A percentile compares a stretch with the other conserved stretches of the same genome.
Evolutionary conservation across 2,113 vertebrate genomes (phyloP).

Genomic region (Thryonomys swinderianus): DNA sequence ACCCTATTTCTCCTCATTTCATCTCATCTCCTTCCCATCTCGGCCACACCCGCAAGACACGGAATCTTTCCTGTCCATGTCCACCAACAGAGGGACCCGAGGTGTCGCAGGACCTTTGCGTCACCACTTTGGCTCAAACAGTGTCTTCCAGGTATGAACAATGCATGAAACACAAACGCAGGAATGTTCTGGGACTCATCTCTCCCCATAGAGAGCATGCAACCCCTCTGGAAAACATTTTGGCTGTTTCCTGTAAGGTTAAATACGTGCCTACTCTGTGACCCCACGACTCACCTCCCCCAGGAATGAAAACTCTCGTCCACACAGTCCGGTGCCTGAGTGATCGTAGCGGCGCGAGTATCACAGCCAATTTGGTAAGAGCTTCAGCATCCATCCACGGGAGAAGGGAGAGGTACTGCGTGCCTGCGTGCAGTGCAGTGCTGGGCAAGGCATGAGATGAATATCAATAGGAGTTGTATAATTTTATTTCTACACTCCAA

Average conservation of each 20-base stretch:
- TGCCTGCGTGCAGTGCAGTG: too few species aligned
- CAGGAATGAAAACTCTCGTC: neutral
- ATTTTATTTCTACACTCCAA: neutral
- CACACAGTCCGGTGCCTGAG: neutral
- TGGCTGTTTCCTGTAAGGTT: neutral
- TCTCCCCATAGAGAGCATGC: accelerated
- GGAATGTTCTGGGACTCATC: neutral
- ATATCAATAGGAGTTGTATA: too few species aligned
- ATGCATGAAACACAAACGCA: too few species aligned
- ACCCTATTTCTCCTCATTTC: neutral
- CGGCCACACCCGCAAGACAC: too few species aligned
- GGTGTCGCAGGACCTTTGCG: too few species aligned
- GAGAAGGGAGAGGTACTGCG: accelerated
- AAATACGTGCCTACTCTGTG: neutral
- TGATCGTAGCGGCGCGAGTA: neutral
- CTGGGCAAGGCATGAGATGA: neutral
- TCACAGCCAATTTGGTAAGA: neutral
- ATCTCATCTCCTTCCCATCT: neutral
- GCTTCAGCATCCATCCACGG: neutral
- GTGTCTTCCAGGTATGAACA: neutral
- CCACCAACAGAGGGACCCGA: neutral
- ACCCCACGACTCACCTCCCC: neutral
- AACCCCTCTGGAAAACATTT: neutral
- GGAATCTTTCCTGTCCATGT: neutral
- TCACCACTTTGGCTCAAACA: neutral